Evolutionary conservation across 2,888 invertebrate genomes (phyloP).

Genomic region (Pachliopta kotzebuea): DNA sequence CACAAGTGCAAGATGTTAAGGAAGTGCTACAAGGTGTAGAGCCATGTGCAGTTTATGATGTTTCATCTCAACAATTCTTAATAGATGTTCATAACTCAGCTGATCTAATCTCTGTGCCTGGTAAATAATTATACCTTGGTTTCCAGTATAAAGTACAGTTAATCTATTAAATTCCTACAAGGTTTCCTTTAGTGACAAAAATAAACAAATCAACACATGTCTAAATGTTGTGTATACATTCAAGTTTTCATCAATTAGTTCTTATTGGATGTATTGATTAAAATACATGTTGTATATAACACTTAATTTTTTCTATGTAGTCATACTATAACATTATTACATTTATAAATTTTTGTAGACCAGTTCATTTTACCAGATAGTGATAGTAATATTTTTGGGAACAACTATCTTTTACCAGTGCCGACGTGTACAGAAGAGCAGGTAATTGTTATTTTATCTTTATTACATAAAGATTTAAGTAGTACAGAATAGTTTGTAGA

Average conservation of each 20-base stretch:
- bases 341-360: conserved; percentile 41
- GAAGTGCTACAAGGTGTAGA: conserved; percentile 46
- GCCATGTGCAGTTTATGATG: conserved; percentile 55
- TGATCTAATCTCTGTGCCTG: conserved; percentile 53
- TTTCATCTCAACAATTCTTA: conserved; percentile 57
- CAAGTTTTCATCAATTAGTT: no score
- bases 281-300: no score
- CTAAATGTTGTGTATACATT: no score
- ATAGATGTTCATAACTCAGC: conserved; percentile 58
- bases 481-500: no score
- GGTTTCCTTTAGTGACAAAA: no score
- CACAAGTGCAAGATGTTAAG: conserved; percentile 54
- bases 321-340: not conserved
- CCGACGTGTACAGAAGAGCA: conserved; percentile 42
- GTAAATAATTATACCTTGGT: conserved; percentile 39
- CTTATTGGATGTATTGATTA: no score
- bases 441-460: conserved; percentile 43
- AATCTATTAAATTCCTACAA: no score
- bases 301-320: not conserved
- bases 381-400: conserved; percentile 49
- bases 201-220: no score
- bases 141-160: no score
- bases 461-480: not conserved
- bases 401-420: conserved; percentile 53
- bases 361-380: conserved; percentile 52